These are phyloP conservation scores for Eonycteris spelaea DNA, from an alignment of 2,113 vertebrate genomes.

Conservation along the genomic window DNA sequence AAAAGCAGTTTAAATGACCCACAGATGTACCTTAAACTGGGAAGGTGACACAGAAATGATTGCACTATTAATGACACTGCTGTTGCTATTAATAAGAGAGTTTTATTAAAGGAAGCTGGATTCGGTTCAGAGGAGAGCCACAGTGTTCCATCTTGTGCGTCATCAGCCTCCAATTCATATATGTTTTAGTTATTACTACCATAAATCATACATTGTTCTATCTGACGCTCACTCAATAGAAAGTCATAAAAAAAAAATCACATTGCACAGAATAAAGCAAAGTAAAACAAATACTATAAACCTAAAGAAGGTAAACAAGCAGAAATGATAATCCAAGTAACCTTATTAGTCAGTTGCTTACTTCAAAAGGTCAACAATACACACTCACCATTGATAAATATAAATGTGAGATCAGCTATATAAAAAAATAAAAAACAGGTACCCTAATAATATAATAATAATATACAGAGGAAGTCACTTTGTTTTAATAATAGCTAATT, in stretches of 20 bases:
- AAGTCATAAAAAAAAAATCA: constrained; percentile 60
- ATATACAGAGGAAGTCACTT: constrained; percentile 32
- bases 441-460: background rate
- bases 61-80: background rate
- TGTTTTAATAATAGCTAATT: constrained; percentile 60
- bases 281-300: constrained; percentile 58
- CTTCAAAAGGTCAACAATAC: constrained; percentile 23
- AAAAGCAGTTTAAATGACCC: background rate
- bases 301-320: constrained; percentile 52
- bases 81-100: constrained; percentile 4
- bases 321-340: constrained; percentile 25
- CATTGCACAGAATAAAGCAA: constrained; percentile 32
- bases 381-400: background rate
- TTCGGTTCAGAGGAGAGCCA: background rate
- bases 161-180: constrained; percentile 56
- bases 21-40: background rate
- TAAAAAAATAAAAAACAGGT: background rate
- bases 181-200: constrained; percentile 64
- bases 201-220: constrained; percentile 42
- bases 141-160: background rate
- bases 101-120: constrained; percentile 28
- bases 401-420: constrained; percentile 24
- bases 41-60: background rate
- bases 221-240: constrained; percentile 44
- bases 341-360: constrained; percentile 22